A percentile compares a stretch with the other conserved stretches of the same genome.
Evolutionary conservation across 2,113 vertebrate genomes (phyloP).

Genomic region (Recurvirostra avosetta): DNA sequence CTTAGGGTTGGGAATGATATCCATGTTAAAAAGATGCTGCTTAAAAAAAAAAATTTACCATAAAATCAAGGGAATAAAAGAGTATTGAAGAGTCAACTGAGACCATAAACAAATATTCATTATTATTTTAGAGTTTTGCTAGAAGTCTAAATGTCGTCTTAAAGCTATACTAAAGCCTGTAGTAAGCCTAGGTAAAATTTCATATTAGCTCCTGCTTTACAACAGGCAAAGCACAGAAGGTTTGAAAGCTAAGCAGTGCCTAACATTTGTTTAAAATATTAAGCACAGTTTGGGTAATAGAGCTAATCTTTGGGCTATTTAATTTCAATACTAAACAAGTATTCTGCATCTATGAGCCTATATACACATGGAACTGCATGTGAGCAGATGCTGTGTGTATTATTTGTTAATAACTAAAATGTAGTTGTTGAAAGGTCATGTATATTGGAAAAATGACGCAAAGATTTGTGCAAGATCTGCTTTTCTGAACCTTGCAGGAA

Average conservation of each 20-base stretch:
- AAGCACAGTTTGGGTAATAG: neutral
- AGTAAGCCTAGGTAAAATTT: neutral
- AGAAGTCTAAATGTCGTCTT: neutral
- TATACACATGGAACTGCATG: neutral
- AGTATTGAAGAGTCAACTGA: neutral
- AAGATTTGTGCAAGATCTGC: too few species aligned
- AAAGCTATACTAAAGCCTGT: neutral
- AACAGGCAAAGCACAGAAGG: neutral
- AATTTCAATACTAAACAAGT: neutral
- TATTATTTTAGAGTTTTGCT: neutral
- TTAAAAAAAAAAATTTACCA: neutral
- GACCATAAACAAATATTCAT: neutral
- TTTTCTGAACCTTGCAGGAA: too few species aligned
- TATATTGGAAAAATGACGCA: too few species aligned
- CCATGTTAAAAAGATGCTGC: neutral
- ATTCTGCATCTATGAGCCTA: neutral
- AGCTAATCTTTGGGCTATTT: neutral
- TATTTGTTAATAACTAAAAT: neutral
- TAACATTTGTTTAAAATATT: neutral
- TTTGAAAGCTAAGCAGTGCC: neutral
- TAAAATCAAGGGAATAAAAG: conserved; percentile 28
- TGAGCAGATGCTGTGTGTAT: neutral
- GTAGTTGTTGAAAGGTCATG: neutral
- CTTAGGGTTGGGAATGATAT: neutral
- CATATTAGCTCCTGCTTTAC: neutral